A percentile compares a stretch with the other conserved stretches of the same genome.
Conservation (phyloP, 2,888 invertebrate species). For the Apotomis betuletana region DNA sequence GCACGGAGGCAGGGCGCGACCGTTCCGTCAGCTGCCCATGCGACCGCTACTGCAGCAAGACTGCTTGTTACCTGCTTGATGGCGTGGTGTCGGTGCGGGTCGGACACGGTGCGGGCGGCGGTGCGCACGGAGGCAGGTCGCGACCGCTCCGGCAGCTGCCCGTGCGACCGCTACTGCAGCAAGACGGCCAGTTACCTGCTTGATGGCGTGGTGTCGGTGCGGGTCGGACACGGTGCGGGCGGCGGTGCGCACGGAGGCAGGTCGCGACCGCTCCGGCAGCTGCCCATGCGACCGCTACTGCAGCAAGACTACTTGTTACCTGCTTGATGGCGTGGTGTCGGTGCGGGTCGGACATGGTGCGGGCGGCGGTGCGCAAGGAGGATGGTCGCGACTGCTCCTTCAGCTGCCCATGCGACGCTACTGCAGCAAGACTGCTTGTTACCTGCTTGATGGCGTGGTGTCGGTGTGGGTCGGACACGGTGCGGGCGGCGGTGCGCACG, state of each 20-base stretch:
- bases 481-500: slow-evolving; percentile 68
- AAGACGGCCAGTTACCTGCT: slow-evolving; percentile 56
- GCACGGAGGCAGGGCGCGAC: slow-evolving; percentile 69
- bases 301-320: slow-evolving; percentile 49
- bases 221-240: slow-evolving; percentile 76
- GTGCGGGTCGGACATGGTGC: slow-evolving; percentile 78
- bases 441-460: slow-evolving; percentile 70
- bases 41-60: slow-evolving; percentile 46
- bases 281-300: slow-evolving; percentile 71
- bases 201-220: slow-evolving; percentile 68
- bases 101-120: slow-evolving; percentile 73
- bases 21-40: slow-evolving; percentile 83
- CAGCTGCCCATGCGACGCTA: slow-evolving; percentile 75
- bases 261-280: slow-evolving; percentile 80
- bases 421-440: background rate
- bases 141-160: slow-evolving; percentile 82
- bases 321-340: slow-evolving; percentile 68
- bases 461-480: slow-evolving; percentile 77
- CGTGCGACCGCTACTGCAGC: slow-evolving; percentile 58
- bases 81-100: slow-evolving; percentile 73
- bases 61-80: slow-evolving; percentile 60
- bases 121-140: slow-evolving; percentile 68
- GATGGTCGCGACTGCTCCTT: slow-evolving; percentile 78
- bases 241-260: slow-evolving; percentile 66
- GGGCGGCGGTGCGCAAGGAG: slow-evolving; percentile 65